A percentile compares a stretch with the other conserved stretches of the same genome.
Evolutionary conservation across 2,888 invertebrate species (phyloP).

Genomic region (Eurytoma californica): DNA sequence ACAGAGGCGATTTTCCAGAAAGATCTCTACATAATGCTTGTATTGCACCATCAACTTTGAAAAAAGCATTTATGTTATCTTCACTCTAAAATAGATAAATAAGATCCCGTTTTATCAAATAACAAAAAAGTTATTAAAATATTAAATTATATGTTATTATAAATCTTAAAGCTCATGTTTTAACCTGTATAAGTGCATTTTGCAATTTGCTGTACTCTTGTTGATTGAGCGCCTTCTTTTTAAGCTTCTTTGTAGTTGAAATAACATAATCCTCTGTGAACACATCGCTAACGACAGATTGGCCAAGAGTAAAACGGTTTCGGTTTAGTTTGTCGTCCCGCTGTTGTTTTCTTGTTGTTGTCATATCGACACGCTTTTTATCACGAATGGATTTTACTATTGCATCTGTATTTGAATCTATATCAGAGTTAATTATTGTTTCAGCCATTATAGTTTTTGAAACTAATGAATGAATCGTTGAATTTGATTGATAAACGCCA

Average conservation of each 20-base stretch:
- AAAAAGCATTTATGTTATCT: slow-evolving; percentile 70
- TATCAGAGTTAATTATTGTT: neutral
- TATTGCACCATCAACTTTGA: slow-evolving; percentile 74
- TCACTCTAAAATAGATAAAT: slow-evolving; percentile 72
- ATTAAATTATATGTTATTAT: slow-evolving; percentile 16
- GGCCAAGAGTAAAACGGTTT: slow-evolving; percentile 65
- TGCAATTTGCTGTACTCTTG: slow-evolving; percentile 67
- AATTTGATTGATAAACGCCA: neutral
- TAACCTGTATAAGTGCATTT: slow-evolving; percentile 69
- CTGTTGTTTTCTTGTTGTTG: slow-evolving; percentile 61
- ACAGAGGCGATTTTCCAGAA: slow-evolving; percentile 75
- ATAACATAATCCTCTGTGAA: slow-evolving; percentile 61
- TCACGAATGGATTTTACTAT: slow-evolving; percentile 57
- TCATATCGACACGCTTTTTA: slow-evolving; percentile 60
- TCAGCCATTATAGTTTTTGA: neutral
- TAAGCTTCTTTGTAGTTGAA: slow-evolving; percentile 61
- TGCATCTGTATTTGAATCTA: neutral
- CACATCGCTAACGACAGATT: slow-evolving; percentile 45
- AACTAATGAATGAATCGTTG: neutral
- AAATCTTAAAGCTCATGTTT: slow-evolving; percentile 11
- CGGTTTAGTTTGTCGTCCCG: slow-evolving; percentile 62
- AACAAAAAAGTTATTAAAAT: neutral
- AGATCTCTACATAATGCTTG: slow-evolving; percentile 77
- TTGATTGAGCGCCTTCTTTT: slow-evolving; percentile 62
- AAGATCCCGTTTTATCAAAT: neutral